Percentiles rank a stretch among this genome's conserved stretches.
phyloP scores from a whole-genome alignment of 2,113 vertebrate genomes.

The Boleophthalmus pectinirostris region DNA sequence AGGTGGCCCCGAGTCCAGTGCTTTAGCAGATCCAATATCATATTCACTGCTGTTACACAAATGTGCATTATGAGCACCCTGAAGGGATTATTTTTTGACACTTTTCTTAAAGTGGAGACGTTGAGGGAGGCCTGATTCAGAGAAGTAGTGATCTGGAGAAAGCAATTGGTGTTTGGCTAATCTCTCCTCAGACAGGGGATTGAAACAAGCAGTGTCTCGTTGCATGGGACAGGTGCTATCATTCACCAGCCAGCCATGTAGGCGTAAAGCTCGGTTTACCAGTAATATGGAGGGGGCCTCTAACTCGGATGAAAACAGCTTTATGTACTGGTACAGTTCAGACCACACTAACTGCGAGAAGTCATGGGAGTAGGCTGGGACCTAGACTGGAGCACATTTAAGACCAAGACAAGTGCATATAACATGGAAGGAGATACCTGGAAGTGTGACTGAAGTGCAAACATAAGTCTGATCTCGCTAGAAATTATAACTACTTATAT shows the following conservation, averaged over 20 bases:
- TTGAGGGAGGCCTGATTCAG: conserved; percentile 55
- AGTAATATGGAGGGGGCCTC: conserved; percentile 35
- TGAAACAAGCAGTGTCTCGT: conserved; percentile 72
- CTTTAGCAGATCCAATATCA: conserved; percentile 73
- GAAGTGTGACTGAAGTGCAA: not conserved
- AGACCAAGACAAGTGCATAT: conserved; percentile 1
- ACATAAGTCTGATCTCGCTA: not conserved
- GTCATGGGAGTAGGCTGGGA: not conserved
- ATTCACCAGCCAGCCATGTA: conserved; percentile 61
- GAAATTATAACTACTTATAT: not conserved
- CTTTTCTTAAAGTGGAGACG: conserved; percentile 48
- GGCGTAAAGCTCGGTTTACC: conserved; percentile 60
- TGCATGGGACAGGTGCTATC: conserved; percentile 77
- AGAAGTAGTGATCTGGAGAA: conserved; percentile 69
- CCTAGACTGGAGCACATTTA: not conserved
- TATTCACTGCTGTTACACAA: conserved; percentile 70
- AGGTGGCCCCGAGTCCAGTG: conserved; percentile 72
- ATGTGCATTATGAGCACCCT: conserved; percentile 71
- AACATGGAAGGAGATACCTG: not conserved
- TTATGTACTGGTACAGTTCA: not conserved
- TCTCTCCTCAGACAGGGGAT: conserved; percentile 66
- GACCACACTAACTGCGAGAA: conserved; percentile 8
- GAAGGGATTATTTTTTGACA: conserved; percentile 68
- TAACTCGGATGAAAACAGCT: conserved; percentile 10
- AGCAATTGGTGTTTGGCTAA: conserved; percentile 69